phyloP scores from a whole-genome alignment of 2,888 invertebrate species.

The Muschampia plurimacula region DNA sequence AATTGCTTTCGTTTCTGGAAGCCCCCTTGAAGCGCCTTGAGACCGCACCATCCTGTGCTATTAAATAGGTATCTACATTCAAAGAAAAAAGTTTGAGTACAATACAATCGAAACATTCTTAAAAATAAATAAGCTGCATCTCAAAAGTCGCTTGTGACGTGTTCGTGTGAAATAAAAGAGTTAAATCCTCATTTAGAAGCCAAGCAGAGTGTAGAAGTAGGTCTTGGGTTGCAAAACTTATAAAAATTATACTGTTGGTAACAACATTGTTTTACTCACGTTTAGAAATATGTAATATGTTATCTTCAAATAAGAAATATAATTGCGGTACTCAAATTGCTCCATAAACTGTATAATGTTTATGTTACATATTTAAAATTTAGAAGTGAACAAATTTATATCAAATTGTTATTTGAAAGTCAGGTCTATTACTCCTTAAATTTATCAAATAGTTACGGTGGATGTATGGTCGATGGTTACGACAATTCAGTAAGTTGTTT shows the following conservation, averaged over 20 bases:
- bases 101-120: not conserved
- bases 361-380: too few relatives aligned
- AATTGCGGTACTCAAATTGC: not conserved
- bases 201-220: not conserved
- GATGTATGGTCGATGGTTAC: too few relatives aligned
- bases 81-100: not conserved
- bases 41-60: not conserved
- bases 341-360: not conserved
- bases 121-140: constrained; percentile 8
- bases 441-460: too few relatives aligned
- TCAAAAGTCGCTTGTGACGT: not conserved
- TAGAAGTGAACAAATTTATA: too few relatives aligned
- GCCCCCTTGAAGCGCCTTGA: not conserved
- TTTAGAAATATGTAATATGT: not conserved
- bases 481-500: too few relatives aligned
- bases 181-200: not conserved
- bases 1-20: not conserved
- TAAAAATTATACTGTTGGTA: not conserved
- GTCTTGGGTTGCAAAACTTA: not conserved
- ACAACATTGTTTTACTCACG: not conserved
- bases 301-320: not conserved
- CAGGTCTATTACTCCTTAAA: too few relatives aligned
- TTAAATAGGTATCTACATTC: not conserved
- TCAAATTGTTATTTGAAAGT: too few relatives aligned
- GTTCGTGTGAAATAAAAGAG: not conserved